These are phyloP conservation scores for Cotesia congregata DNA, from an alignment of 2,888 invertebrate genomes.

Conservation along the genomic window DNA sequence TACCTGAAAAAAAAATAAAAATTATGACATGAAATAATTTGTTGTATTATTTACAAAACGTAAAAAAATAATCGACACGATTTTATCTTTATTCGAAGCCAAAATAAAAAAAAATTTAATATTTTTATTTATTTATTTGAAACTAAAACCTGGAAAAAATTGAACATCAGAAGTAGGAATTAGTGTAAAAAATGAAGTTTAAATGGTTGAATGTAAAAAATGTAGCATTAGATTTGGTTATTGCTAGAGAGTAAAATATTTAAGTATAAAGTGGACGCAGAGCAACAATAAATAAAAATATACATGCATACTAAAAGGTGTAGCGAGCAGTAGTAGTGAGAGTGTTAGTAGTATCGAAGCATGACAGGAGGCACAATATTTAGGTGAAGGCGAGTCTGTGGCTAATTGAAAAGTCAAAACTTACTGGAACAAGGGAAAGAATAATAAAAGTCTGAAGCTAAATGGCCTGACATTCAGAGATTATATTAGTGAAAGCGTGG, in stretches of 20 bases:
- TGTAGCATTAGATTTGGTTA: not conserved
- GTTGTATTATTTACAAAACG: slow-evolving; percentile 35
- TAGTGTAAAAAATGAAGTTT: not conserved
- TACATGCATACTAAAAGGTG: slow-evolving; percentile 5
- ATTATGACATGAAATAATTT: too few relatives aligned
- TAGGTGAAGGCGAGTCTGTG: slow-evolving; percentile 66
- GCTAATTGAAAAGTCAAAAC: slow-evolving; percentile 70
- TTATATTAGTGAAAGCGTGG: slow-evolving; percentile 61
- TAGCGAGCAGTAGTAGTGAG: not conserved
- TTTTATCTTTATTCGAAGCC: not conserved
- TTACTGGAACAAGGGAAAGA: slow-evolving; percentile 41
- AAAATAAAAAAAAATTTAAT: not conserved
- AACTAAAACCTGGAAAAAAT: not conserved
- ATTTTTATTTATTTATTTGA: slow-evolving; percentile 2
- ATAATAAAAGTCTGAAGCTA: slow-evolving; percentile 36
- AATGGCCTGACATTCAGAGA: slow-evolving; percentile 34
- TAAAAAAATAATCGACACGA: slow-evolving; percentile 61
- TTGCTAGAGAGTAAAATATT: not conserved
- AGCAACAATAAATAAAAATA: not conserved
- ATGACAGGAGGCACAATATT: slow-evolving; percentile 65
- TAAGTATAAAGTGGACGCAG: not conserved
- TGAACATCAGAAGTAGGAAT: not conserved
- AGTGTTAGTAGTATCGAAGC: slow-evolving; percentile 36
- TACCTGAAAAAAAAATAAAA: too few relatives aligned
- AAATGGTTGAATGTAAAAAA: slow-evolving; percentile 16